These are phyloP conservation scores for Chaunax sp. DNA, from an alignment of 2,797 vertebrate species.

Conservation along the genomic window DNA sequence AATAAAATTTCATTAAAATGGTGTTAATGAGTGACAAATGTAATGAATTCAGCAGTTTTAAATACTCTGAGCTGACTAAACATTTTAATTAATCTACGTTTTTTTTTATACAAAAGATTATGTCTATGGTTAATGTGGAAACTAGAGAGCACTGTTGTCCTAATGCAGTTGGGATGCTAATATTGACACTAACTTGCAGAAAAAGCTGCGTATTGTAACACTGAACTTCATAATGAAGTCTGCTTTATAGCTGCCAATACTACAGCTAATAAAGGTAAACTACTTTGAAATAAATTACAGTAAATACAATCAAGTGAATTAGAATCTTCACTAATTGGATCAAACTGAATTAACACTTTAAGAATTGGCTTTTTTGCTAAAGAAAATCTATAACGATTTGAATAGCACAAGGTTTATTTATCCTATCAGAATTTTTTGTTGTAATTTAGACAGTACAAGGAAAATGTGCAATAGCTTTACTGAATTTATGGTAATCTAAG, in stretches of 20 bases:
- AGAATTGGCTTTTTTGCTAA: no score
- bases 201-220: not conserved
- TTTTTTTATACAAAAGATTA: not conserved
- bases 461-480: not conserved
- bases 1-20: not conserved
- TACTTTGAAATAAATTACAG: not conserved
- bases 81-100: not conserved
- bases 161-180: not conserved
- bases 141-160: not conserved
- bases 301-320: no score
- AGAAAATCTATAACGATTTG: no score
- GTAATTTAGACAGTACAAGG: not conserved
- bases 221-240: no score
- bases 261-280: constrained; percentile 1
- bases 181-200: not conserved
- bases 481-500: not conserved
- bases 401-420: no score
- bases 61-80: no score
- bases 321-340: no score
- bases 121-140: not conserved
- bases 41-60: no score
- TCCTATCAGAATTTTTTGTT: no score
- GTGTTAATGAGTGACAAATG: not conserved
- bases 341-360: no score
- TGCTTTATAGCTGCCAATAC: not conserved